phyloP scores from a whole-genome alignment of 2,113 vertebrate species.

The Irena cyanogastra region DNA sequence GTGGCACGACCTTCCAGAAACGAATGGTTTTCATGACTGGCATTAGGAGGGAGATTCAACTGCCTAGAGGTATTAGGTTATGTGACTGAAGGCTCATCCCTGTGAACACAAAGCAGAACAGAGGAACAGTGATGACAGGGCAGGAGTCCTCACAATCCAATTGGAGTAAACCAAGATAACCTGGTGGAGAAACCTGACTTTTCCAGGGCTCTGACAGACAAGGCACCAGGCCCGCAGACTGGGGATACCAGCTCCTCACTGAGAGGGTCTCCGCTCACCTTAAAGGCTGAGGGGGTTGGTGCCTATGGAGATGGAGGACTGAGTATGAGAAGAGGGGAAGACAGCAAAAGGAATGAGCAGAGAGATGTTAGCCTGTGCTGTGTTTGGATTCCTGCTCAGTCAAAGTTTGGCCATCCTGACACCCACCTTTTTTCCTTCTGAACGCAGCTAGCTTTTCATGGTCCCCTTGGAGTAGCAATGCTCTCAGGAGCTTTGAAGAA shows the following conservation, averaged over 20 bases:
- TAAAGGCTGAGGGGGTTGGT: background rate
- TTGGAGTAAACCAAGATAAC: background rate
- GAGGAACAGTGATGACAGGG: background rate
- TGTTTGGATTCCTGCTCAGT: background rate
- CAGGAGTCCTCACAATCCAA: background rate
- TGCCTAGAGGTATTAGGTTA: background rate
- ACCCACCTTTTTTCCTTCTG: background rate
- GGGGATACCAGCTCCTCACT: fast-evolving
- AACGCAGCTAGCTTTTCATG: background rate
- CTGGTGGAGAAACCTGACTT: background rate
- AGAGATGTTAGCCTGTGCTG: background rate
- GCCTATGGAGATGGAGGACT: fast-evolving
- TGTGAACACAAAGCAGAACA: background rate
- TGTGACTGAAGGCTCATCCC: background rate
- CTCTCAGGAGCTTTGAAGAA: background rate
- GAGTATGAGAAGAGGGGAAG: background rate
- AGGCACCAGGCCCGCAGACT: background rate
- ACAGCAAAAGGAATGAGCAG: background rate
- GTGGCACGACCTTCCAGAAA: background rate
- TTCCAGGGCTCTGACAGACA: background rate
- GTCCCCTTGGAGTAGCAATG: background rate
- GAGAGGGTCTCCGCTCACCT: background rate
- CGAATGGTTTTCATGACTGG: background rate
- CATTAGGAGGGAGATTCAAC: background rate
- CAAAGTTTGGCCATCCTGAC: background rate